These are phyloP conservation scores for Sarcophaga peregrina DNA, from an alignment of 1,140 invertebrate genomes.

Conservation along the genomic window DNA sequence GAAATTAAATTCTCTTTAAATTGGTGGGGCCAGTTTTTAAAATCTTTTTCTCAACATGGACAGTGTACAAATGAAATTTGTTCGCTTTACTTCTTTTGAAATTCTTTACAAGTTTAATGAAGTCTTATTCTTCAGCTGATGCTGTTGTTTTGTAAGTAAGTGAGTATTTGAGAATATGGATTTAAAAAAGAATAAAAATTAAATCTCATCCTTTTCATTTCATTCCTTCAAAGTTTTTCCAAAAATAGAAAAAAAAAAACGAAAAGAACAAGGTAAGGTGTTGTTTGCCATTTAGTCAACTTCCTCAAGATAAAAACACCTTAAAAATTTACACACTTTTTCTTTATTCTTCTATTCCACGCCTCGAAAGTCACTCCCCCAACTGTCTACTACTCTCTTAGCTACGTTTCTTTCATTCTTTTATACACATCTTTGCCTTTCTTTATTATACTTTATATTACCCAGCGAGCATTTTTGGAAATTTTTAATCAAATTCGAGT, in stretches of 20 bases:
- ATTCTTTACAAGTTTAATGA: slow-evolving; percentile 4
- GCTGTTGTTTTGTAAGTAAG: background rate
- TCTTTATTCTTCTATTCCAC: background rate
- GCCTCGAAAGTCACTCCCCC: background rate
- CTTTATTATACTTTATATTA: too few species aligned
- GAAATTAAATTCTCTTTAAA: too few species aligned
- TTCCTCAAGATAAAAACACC: slow-evolving; percentile 8
- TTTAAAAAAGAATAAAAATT: background rate
- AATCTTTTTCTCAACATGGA: background rate
- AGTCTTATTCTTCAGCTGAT: background rate
- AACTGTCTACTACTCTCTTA: background rate
- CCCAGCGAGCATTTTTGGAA: too few species aligned
- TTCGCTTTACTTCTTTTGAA: background rate
- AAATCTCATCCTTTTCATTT: slow-evolving; percentile 8
- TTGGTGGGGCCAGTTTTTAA: too few species aligned
- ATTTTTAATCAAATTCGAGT: too few species aligned
- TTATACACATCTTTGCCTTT: too few species aligned
- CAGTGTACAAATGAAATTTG: too few species aligned
- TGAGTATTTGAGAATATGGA: background rate
- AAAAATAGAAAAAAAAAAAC: background rate
- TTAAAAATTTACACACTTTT: background rate
- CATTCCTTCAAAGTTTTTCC: background rate
- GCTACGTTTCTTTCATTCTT: background rate
- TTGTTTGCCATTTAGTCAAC: slow-evolving; percentile 15
- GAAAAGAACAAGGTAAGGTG: background rate